A percentile compares a stretch with the other conserved stretches of the same genome.
These are phyloP conservation scores for Sebastes kiyomatsui DNA, from an alignment of 2,797 vertebrate species.

Conservation along the genomic window DNA sequence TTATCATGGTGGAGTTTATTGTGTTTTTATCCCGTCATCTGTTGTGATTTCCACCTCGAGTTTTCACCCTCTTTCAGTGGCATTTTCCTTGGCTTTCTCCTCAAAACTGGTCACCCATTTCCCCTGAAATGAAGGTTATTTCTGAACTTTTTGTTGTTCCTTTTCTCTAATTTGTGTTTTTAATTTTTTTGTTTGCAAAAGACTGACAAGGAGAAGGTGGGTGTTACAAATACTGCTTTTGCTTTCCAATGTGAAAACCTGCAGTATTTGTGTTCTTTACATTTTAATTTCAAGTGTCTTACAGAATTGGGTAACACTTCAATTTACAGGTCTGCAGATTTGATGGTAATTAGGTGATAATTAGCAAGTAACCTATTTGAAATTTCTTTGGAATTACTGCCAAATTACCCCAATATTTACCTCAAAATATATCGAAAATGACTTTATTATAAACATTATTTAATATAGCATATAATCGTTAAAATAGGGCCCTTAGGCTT, in stretches of 20 bases:
- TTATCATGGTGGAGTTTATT: conserved; percentile 17
- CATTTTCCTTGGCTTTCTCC: conserved; percentile 16
- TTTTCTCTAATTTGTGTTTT: conserved; percentile 19
- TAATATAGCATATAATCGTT: too few relatives aligned
- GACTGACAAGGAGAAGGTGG: conserved; percentile 66
- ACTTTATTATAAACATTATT: too few relatives aligned
- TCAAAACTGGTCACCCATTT: not conserved
- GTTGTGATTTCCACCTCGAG: conserved; percentile 17
- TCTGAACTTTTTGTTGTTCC: not conserved
- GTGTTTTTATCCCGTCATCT: conserved; percentile 6
- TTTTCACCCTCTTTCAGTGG: not conserved
- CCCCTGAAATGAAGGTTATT: not conserved
- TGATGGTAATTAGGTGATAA: too few relatives aligned
- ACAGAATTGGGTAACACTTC: not conserved
- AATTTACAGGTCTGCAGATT: too few relatives aligned
- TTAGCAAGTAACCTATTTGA: too few relatives aligned
- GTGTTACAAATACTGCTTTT: conserved; percentile 20
- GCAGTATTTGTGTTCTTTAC: not conserved
- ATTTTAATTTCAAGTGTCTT: not conserved
- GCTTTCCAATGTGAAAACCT: not conserved
- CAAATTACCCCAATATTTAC: too few relatives aligned
- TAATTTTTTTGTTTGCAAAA: conserved; percentile 33
- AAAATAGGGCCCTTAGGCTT: too few relatives aligned
- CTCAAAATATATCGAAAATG: fast-evolving
- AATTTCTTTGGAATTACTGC: too few relatives aligned